A percentile compares a stretch with the other conserved stretches of the same genome.
These are phyloP conservation scores for Hydraecia micacea DNA, from an alignment of 2,888 invertebrate genomes.

Conservation along the genomic window DNA sequence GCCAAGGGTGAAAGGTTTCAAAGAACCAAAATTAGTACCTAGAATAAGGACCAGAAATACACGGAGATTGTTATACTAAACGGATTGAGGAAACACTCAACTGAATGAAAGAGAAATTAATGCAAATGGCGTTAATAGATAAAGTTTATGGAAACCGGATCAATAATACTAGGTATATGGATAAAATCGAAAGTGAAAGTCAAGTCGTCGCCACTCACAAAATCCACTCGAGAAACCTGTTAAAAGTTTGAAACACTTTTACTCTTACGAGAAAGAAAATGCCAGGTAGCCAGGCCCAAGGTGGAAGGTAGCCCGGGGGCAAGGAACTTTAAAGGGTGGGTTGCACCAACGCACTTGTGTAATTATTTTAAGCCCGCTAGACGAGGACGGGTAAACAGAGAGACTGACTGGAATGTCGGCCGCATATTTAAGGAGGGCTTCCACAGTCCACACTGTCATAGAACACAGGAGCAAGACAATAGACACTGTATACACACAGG, in stretches of 20 bases:
- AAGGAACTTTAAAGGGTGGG: conserved; percentile 81
- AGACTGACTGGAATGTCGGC: conserved; percentile 82
- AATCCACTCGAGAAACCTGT: conserved; percentile 77
- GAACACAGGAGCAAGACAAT: conserved; percentile 46
- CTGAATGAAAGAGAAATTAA: conserved; percentile 51
- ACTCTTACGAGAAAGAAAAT: conserved; percentile 71
- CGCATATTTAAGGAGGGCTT: conserved; percentile 73
- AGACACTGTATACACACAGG: conserved; percentile 16
- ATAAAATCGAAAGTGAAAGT: conserved; percentile 82
- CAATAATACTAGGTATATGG: conserved; percentile 52
- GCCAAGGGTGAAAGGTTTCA: conserved; percentile 51
- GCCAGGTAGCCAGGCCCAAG: conserved; percentile 69
- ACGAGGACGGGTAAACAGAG: conserved; percentile 82
- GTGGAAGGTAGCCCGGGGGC: conserved; percentile 69
- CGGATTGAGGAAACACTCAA: background rate
- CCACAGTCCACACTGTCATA: conserved; percentile 58
- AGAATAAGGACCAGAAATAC: background rate
- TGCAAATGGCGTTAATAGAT: conserved; percentile 37
- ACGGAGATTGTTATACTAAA: background rate
- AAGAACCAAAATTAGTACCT: background rate
- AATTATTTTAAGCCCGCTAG: conserved; percentile 88
- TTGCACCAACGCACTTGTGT: conserved; percentile 84
- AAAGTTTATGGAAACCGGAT: conserved; percentile 52
- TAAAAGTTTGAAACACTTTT: conserved; percentile 76
- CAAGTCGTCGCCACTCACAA: conserved; percentile 64